Conservation (phyloP, 2,797 vertebrate genomes). For the Epinephelus awoara region DNA sequence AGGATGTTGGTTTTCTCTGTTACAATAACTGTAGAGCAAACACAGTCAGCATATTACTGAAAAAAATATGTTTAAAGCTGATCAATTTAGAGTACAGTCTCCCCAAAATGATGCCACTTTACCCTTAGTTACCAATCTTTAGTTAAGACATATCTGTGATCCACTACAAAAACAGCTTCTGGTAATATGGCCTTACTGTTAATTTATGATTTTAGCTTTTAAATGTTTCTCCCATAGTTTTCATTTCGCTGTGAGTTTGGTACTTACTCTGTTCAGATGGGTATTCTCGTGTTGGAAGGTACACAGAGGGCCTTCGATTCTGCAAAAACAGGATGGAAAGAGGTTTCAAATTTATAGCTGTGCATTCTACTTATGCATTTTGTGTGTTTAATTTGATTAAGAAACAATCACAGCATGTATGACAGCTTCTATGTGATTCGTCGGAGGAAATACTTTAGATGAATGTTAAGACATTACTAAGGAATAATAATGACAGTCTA, state of each 20-base stretch:
- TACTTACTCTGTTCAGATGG: conserved; percentile 97
- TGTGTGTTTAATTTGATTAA: not conserved
- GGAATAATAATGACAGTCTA: not conserved
- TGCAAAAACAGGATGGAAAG: conserved; percentile 66
- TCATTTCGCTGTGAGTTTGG: not conserved
- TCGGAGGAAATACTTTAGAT: not conserved
- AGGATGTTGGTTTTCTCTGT: conserved; percentile 99
- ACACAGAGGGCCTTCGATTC: conserved; percentile 97
- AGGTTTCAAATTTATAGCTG: not conserved
- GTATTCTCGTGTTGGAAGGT: conserved; percentile 96
- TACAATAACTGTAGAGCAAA: conserved; percentile 90
- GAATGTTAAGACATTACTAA: not conserved
- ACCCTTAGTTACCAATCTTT: too few relatives aligned
- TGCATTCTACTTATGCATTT: not conserved
- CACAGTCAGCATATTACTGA: conserved; percentile 28
- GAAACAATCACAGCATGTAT: not conserved
- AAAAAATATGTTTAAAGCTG: not conserved
- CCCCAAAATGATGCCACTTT: not conserved
- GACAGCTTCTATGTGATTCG: not conserved
- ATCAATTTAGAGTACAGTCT: not conserved
- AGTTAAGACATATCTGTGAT: too few relatives aligned
- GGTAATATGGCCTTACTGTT: too few relatives aligned
- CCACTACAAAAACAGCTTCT: not conserved
- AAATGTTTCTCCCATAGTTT: not conserved
- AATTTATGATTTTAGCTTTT: too few relatives aligned